phyloP scores from a whole-genome alignment of 1,140 invertebrate species.

The Triops cancriformis region DNA sequence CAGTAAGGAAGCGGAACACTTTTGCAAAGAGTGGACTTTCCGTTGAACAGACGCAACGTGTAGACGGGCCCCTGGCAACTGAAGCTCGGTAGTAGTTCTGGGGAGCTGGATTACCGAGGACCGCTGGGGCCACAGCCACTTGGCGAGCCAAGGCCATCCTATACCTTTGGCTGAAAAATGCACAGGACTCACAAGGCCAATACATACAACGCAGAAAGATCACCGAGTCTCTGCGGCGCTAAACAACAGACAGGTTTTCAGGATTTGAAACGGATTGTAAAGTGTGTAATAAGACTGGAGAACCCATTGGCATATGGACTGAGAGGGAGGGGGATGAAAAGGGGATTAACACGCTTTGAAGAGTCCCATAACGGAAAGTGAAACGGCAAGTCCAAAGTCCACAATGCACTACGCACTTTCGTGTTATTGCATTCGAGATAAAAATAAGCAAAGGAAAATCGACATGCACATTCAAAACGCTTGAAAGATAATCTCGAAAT shows the following conservation, averaged over 20 bases:
- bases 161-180: not conserved
- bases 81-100: not conserved
- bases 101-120: not conserved
- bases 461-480: no score
- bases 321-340: not conserved
- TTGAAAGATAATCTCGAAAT: no score
- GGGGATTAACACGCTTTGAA: not conserved
- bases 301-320: not conserved
- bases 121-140: not conserved
- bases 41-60: not conserved
- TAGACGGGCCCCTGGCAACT: not conserved
- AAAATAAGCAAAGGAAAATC: no score
- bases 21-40: not conserved
- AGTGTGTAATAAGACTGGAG: not conserved
- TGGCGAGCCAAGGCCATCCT: not conserved
- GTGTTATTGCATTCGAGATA: no score
- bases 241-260: conserved; percentile 1
- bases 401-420: not conserved
- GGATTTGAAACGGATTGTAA: not conserved
- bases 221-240: not conserved
- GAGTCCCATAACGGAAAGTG: not conserved
- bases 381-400: not conserved
- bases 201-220: not conserved
- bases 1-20: not conserved
- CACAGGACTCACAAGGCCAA: not conserved